Conservation (phyloP, 2,888 invertebrate species). For the Volucella zonaria region DNA sequence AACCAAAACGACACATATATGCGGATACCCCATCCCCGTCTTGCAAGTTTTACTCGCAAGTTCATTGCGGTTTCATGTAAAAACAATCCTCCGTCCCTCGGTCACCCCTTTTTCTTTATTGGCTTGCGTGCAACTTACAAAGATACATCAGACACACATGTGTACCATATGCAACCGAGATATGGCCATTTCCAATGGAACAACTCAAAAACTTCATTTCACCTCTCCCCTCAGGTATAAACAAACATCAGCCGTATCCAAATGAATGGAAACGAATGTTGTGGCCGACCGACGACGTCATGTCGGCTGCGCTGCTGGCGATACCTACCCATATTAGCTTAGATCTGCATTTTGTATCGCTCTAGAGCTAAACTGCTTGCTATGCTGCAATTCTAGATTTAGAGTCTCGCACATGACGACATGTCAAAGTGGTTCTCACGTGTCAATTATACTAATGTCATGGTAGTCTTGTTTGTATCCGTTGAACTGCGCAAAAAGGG, state of each 20-base stretch:
- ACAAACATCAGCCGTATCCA: conserved; percentile 2
- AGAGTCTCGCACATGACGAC: conserved; percentile 12
- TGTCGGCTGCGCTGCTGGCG: conserved; percentile 16
- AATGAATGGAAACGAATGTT: background rate
- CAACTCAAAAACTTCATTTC: background rate
- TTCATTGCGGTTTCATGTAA: conserved; percentile 34
- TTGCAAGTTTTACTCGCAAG: conserved; percentile 31
- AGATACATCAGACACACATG: conserved; percentile 15
- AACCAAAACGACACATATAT: too few species aligned
- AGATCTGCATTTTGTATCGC: conserved; percentile 25
- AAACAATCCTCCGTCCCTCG: background rate
- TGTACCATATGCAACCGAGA: conserved; percentile 25
- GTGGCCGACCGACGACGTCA: background rate
- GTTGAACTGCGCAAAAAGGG: conserved; percentile 33
- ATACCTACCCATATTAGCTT: conserved; percentile 26
- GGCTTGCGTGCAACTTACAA: conserved; percentile 29
- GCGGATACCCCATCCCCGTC: too few species aligned
- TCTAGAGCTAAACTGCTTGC: conserved; percentile 1
- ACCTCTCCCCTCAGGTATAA: background rate
- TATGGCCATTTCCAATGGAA: conserved; percentile 31
- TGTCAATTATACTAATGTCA: conserved; percentile 64
- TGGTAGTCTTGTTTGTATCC: conserved; percentile 62
- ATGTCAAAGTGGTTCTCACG: conserved; percentile 45
- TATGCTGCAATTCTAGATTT: conserved; percentile 41
- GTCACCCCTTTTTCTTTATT: background rate